phyloP scores from a whole-genome alignment of 1,140 invertebrate species.

The Listronotus oregonensis region DNA sequence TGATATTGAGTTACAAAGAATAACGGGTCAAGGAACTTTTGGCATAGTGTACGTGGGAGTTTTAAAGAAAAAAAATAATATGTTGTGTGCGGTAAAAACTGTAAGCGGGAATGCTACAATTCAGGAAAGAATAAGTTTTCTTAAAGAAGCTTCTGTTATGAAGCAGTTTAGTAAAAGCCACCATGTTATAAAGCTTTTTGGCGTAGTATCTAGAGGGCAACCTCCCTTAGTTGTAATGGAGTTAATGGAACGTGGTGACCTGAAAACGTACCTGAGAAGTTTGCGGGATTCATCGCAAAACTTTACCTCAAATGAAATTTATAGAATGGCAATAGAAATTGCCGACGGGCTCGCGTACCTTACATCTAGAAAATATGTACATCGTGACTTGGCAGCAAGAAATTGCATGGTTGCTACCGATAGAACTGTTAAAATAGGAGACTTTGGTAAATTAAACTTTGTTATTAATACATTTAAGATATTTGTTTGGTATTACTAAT shows the following conservation, averaged over 20 bases:
- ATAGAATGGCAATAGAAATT: constrained; percentile 75
- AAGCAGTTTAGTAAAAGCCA: constrained; percentile 72
- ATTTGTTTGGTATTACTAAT: too few species aligned
- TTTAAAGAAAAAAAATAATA: constrained; percentile 58
- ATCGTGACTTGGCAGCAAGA: constrained; percentile 77
- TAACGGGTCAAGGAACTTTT: constrained; percentile 93
- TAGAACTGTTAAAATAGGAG: constrained; percentile 74
- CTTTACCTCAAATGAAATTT: constrained; percentile 54
- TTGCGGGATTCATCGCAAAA: constrained; percentile 50
- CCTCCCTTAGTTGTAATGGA: constrained; percentile 78
- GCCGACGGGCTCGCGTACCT: constrained; percentile 83
- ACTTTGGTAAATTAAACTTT: constrained; percentile 62
- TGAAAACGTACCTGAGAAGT: constrained; percentile 68
- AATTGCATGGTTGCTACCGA: constrained; percentile 79
- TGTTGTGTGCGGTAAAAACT: constrained; percentile 91
- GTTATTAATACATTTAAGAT: too few species aligned
- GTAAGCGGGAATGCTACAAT: constrained; percentile 85
- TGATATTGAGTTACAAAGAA: constrained; percentile 75
- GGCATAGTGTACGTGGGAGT: constrained; percentile 72
- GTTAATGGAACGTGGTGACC: constrained; percentile 74
- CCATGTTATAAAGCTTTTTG: constrained; percentile 73
- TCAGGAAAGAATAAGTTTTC: constrained; percentile 83
- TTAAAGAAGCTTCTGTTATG: constrained; percentile 96
- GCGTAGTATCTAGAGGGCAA: constrained; percentile 70
- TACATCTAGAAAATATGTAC: constrained; percentile 72